Base-by-base conservation (phyloP, 1,140 invertebrate genomes). In the Holcopasites calliopsidis region DNA sequence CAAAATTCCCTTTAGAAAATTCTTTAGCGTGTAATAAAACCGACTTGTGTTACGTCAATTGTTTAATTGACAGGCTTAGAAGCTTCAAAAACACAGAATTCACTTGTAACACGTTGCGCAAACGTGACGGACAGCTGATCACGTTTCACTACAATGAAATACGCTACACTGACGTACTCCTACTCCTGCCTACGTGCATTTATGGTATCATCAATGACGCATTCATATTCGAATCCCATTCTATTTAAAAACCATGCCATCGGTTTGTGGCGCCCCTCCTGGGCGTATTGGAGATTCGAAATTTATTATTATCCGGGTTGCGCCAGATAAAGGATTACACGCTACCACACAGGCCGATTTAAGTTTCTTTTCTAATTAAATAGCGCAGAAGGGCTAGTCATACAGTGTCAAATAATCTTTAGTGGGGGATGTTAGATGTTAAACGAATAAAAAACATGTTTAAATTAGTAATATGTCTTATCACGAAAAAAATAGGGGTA, bases 131-230 rank as follows among this genome's bases (percentile, higher is more conserved):
- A 75, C 65, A 75, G 54, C 65, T 75, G 72, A 68, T 68, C 52
- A 66, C 62, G 61, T 74, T 74, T 74, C 71, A 47, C 62, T 49
- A 66, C 21, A 66, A 72, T 61, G 57, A 60, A 16, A 16, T 57
- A 35, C n/a, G 4, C 50, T 28, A 66, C 28, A n/a, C 21, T 57
- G 23, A 7, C 23, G 54, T 50, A 50, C 8, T 31, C 23, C 11
- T 21, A 23, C 21, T 28, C 33, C 13, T 44, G 11, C 5, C 26
- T 47, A 40, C 54, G 16, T 42, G 73, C 54, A 75, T 69, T 75
- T 69, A 69, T 60, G 35, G 65, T 69, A 68, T 69, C 65, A 68
- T 75, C 54, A 69, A 69, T 75, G 54, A 75, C 64, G 73, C 26
- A 75, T 68, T 75, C 73, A 75, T 6, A 8, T 21, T 58, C 26